A percentile compares a stretch with the other conserved stretches of the same genome.
Conservation (phyloP, 2,797 vertebrate species). For the Neoniphon sammara region DNA sequence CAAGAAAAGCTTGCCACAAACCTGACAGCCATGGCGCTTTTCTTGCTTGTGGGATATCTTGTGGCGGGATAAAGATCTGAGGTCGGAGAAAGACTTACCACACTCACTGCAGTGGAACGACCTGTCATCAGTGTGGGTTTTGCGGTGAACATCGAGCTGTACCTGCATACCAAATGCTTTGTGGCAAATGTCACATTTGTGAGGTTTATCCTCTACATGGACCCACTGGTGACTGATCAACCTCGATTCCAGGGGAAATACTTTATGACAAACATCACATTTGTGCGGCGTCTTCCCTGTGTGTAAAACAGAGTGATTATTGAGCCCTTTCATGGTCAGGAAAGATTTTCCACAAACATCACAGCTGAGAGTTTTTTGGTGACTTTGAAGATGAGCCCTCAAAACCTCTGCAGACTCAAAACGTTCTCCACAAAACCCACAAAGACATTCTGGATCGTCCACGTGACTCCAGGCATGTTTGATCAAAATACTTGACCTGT, state of each 20-base stretch:
- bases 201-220: not conserved
- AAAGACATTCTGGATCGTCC: conserved; percentile 4
- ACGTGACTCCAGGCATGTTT: conserved; percentile 60
- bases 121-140: conserved; percentile 28
- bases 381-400: too few species aligned
- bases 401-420: too few species aligned
- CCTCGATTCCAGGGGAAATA: not conserved
- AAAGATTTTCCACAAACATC: not conserved
- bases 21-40: conserved; percentile 55
- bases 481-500: conserved; percentile 36
- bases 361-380: too few species aligned
- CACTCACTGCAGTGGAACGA: conserved; percentile 61
- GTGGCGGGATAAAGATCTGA: conserved; percentile 63
- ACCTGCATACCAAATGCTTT: conserved; percentile 34
- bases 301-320: not conserved
- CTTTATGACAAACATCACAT: conserved; percentile 10
- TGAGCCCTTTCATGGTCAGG: not conserved
- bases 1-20: conserved; percentile 63
- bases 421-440: conserved; percentile 48
- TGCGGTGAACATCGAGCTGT: conserved; percentile 30
- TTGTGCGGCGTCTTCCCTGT: not conserved
- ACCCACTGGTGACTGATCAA: conserved; percentile 31
- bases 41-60: conserved; percentile 63
- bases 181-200: conserved; percentile 42
- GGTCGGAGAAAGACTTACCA: conserved; percentile 65